phyloP scores from a whole-genome alignment of 1,140 invertebrate genomes.

The Drosophila repleta region DNA sequence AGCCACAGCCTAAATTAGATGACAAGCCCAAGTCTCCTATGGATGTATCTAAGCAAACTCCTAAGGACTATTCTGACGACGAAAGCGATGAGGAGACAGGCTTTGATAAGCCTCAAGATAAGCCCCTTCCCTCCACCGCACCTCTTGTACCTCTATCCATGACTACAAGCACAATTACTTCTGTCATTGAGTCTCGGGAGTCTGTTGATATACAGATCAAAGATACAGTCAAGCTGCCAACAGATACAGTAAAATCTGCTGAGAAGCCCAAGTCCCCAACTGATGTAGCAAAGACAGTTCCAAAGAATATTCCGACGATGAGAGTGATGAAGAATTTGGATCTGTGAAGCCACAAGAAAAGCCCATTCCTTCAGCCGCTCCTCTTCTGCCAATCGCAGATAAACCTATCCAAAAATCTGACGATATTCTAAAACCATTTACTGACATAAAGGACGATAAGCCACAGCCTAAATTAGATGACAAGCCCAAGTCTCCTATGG shows the following conservation, averaged over 20 bases:
- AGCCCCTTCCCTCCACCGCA: background rate
- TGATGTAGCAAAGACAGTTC: slow-evolving; percentile 7
- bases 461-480: too few species aligned
- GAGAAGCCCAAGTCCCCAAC: slow-evolving; percentile 8
- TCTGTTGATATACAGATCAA: background rate
- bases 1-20: background rate
- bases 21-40: background rate
- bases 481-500: too few species aligned
- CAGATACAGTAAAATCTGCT: too few species aligned
- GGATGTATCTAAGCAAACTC: background rate
- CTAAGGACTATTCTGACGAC: background rate
- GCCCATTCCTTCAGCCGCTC: background rate
- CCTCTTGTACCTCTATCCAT: background rate
- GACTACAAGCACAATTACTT: background rate
- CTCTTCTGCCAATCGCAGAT: background rate
- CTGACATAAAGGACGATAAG: too few species aligned
- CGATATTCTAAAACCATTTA: too few species aligned
- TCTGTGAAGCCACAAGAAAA: slow-evolving; percentile 8
- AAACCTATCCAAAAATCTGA: too few species aligned
- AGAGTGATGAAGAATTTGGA: slow-evolving; percentile 25
- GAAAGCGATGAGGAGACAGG: background rate
- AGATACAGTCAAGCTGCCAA: too few species aligned
- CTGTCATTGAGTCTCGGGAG: background rate
- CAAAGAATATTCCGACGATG: slow-evolving; percentile 20
- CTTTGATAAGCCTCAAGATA: background rate